Conservation (phyloP, 2,797 vertebrate species). For the Pseudocheirus occidentalis region DNA sequence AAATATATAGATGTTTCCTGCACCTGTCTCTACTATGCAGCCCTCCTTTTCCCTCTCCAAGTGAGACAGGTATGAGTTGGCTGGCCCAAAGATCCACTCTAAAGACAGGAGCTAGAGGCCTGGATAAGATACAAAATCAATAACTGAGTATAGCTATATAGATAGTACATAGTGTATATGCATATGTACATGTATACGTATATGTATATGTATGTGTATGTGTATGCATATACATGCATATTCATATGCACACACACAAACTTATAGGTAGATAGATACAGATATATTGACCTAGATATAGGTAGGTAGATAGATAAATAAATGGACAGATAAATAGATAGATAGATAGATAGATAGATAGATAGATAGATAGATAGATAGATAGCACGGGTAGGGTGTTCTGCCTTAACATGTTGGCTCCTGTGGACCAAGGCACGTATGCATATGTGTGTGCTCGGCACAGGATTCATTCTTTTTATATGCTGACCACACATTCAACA, state of each 20-base stretch:
- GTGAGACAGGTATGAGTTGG: background rate
- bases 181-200: accelerated
- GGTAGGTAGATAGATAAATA: too few relatives aligned
- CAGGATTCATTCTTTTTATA: conserved; percentile 2
- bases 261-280: too few relatives aligned
- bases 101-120: background rate
- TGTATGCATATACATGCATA: too few relatives aligned
- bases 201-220: accelerated
- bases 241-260: too few relatives aligned
- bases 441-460: conserved; percentile 21
- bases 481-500: conserved; percentile 7
- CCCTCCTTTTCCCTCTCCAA: background rate
- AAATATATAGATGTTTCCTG: background rate
- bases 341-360: too few relatives aligned
- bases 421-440: background rate
- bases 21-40: background rate
- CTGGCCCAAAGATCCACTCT: background rate
- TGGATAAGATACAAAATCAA: background rate
- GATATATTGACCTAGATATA: too few relatives aligned
- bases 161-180: background rate
- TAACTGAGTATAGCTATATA: background rate
- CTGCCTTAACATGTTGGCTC: background rate
- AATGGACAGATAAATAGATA: background rate
- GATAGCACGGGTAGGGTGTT: background rate
- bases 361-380: background rate